phyloP scores from a whole-genome alignment of 2,113 vertebrate species.

The Neodontobutis hainanensis region DNA sequence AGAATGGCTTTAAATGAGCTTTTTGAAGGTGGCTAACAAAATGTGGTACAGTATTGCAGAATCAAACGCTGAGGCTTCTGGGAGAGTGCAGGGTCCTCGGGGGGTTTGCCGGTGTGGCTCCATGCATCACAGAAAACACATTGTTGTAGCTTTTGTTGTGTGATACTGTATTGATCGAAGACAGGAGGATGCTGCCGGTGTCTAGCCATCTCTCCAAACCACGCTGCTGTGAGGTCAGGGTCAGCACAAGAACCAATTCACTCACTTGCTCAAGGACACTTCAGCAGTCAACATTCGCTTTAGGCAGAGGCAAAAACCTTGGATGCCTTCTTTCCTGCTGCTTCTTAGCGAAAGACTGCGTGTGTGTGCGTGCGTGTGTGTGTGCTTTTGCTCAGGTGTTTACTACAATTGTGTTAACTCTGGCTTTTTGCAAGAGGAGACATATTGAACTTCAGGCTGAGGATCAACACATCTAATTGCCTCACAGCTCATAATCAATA shows the following conservation, averaged over 20 bases:
- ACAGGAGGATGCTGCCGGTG: conserved; percentile 43
- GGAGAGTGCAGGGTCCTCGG: conserved; percentile 7
- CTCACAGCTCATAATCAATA: conserved; percentile 15
- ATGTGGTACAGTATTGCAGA: conserved; percentile 7
- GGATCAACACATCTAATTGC: conserved; percentile 5
- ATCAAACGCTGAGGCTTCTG: conserved; percentile 21
- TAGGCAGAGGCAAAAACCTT: conserved; percentile 8
- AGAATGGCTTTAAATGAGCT: conserved; percentile 14
- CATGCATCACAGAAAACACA: conserved; percentile 34
- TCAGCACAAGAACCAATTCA: conserved; percentile 29
- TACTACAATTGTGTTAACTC: conserved; percentile 1
- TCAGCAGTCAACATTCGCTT: conserved; percentile 13
- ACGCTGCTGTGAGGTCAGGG: conserved; percentile 29
- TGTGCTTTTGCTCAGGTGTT: background rate
- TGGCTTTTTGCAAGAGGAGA: background rate
- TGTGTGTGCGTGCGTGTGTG: background rate
- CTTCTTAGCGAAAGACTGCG: conserved; percentile 11
- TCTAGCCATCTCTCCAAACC: conserved; percentile 9
- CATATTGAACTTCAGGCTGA: conserved; percentile 13
- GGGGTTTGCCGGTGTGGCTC: conserved; percentile 25
- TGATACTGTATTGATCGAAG: conserved; percentile 50
- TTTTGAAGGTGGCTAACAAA: conserved; percentile 12
- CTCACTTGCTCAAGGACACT: conserved; percentile 61
- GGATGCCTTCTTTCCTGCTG: conserved; percentile 3
- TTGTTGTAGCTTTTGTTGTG: conserved; percentile 37